Evolutionary conservation across 2,113 vertebrate genomes (phyloP), one percentile per base, ranked within the genome.

Genomic region (Tetrax tetrax): DNA sequence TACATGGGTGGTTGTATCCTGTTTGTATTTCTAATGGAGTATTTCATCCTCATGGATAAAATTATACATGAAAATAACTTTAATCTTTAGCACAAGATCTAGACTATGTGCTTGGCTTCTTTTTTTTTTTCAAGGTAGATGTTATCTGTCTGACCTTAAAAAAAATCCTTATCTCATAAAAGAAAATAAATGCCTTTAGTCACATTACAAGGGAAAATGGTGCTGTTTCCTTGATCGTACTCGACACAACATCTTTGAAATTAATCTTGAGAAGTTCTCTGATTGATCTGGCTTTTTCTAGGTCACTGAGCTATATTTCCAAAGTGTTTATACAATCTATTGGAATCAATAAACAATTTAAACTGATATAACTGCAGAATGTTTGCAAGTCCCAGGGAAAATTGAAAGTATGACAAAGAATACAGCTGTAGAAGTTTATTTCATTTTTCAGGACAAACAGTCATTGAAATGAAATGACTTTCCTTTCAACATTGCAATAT

Each of bases 341-440:
- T 98, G 98, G 97, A 98, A 99, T 99, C 98, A 98, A 98, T 99
- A 99, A 98, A 98, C 98, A 99, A 98, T 99, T 99, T 98, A 98
- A 98, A 98, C 97, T 97, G 98, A 97, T 98, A 96, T 96, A 97
- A 96, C 91, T 94, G 92, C 96, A 92, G 78, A 97, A 97, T 97
- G 89, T 97, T 94, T 97, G 97, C 95, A 93, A 89, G 78, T 96
- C 79, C 91, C 85, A 53, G 72, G 56, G 77, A 97, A 98, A 97
- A 97, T 95, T 97, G 95, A 54, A 95, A 97, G 85, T 97, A 95
- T 98, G 96, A 97, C 91, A 95, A 89, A 97, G 97, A 94, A 97
- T 97, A 91, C 54, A 96, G 57, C 82, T 92, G 59, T 74, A 90
- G 86, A 87, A 96, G 90, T 97, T 97, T 97, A 96, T 96, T 97